Evolutionary conservation across 2,888 invertebrate genomes (phyloP).

Genomic region (Thalpophila matura): DNA sequence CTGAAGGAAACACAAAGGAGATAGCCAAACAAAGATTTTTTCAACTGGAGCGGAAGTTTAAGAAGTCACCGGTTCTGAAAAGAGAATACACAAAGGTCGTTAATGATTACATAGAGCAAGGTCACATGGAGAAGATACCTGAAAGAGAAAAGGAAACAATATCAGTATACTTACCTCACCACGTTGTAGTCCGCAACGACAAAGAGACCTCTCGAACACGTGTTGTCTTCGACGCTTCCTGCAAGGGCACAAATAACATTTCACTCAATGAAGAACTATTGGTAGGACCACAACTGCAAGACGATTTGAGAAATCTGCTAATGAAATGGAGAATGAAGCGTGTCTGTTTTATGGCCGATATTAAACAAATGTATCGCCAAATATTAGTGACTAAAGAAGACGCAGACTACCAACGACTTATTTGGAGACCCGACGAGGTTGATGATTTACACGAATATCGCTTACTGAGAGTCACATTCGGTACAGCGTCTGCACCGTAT

Average conservation of each 20-base stretch:
- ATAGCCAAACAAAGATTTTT: constrained; percentile 51
- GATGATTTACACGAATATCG: constrained; percentile 1
- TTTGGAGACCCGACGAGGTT: constrained; percentile 25
- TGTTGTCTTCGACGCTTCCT: constrained; percentile 31
- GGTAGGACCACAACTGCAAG: constrained; percentile 27
- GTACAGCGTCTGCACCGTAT: constrained; percentile 30
- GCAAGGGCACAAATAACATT: constrained; percentile 9
- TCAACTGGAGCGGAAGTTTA: constrained; percentile 53
- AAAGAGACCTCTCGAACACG: constrained; percentile 29
- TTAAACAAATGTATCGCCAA: constrained; percentile 17
- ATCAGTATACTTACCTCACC: constrained; percentile 28
- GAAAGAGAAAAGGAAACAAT: constrained; percentile 36
- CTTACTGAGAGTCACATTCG: constrained; percentile 27
- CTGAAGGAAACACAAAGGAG: constrained; percentile 48
- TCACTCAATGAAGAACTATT: constrained; percentile 29
- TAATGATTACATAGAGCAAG: constrained; percentile 52
- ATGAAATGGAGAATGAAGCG: constrained; percentile 24
- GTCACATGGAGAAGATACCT: constrained; percentile 57
- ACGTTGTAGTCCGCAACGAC: constrained; percentile 15
- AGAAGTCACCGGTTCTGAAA: constrained; percentile 33
- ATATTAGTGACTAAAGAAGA: constrained; percentile 18
- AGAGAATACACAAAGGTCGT: constrained; percentile 55
- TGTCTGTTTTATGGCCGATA: constrained; percentile 13
- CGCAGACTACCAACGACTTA: constrained; percentile 11
- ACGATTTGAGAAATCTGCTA: constrained; percentile 19